Conservation (phyloP, 2,113 vertebrate species). For the Oreochromis niloticus region DNA sequence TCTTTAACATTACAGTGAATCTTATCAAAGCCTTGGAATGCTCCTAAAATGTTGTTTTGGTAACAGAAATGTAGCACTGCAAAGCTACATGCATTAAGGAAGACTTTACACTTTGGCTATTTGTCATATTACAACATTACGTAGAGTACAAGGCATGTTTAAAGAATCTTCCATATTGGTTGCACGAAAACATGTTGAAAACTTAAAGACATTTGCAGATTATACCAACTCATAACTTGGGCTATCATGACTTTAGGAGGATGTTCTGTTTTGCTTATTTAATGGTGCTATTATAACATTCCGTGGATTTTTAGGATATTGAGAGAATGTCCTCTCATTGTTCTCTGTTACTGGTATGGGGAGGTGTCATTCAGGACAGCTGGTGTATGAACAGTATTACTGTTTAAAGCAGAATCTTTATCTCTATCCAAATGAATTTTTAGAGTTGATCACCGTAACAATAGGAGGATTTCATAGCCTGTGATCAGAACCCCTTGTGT, state of each 20-base stretch:
- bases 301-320: background rate
- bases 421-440: background rate
- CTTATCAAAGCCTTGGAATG: background rate
- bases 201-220: background rate
- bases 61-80: background rate
- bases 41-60: background rate
- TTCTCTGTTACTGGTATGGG: background rate
- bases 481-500: rapidly evolving
- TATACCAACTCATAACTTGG: background rate
- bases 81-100: background rate
- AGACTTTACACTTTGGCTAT: background rate
- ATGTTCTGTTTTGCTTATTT: background rate
- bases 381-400: background rate
- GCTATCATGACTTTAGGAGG: background rate
- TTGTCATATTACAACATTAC: background rate
- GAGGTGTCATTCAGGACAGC: background rate
- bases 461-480: background rate
- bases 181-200: background rate
- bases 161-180: rapidly evolving
- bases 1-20: background rate
- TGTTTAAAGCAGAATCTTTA: background rate
- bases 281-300: background rate
- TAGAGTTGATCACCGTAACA: background rate
- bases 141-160: background rate
- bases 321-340: background rate